Percentiles rank a stretch among this genome's conserved stretches.
Evolutionary conservation across 2,113 vertebrate genomes (phyloP).

Genomic region (Tychaedon coryphoeus): DNA sequence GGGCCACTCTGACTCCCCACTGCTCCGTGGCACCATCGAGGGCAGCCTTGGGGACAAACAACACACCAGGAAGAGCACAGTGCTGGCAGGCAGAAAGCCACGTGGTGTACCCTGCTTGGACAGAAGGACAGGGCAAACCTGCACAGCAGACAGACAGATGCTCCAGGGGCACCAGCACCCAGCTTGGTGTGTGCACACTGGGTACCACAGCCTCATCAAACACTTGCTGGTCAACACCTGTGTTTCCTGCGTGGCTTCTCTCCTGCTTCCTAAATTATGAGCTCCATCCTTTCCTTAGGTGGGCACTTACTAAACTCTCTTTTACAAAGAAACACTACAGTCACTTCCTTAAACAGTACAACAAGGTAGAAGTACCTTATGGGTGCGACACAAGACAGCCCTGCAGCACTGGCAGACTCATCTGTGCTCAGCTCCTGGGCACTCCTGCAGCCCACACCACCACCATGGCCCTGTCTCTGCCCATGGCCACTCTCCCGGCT

Average conservation of each 20-base stretch:
- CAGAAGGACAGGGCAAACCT: background rate
- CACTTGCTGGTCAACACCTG: background rate
- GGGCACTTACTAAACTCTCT: background rate
- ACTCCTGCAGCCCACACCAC: background rate
- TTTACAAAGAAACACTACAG: background rate
- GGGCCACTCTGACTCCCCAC: constrained; percentile 86
- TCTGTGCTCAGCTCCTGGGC: background rate
- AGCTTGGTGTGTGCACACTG: rapidly evolving
- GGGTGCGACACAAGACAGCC: background rate
- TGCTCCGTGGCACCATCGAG: constrained; percentile 77
- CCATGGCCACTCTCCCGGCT: background rate
- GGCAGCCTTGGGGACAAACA: constrained; percentile 63
- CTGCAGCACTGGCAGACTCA: background rate
- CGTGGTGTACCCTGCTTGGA: rapidly evolving
- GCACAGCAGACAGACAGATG: background rate
- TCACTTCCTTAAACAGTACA: background rate
- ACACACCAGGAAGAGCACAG: background rate
- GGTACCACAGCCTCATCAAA: background rate
- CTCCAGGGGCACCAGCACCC: background rate
- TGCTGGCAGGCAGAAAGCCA: background rate
- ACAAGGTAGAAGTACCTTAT: rapidly evolving
- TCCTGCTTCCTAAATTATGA: background rate
- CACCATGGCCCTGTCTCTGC: background rate
- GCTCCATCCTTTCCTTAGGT: background rate
- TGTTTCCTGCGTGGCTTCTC: background rate